These are phyloP conservation scores for Dolichotis patagonum DNA, from an alignment of 2,113 vertebrate genomes.

Conservation along the genomic window DNA sequence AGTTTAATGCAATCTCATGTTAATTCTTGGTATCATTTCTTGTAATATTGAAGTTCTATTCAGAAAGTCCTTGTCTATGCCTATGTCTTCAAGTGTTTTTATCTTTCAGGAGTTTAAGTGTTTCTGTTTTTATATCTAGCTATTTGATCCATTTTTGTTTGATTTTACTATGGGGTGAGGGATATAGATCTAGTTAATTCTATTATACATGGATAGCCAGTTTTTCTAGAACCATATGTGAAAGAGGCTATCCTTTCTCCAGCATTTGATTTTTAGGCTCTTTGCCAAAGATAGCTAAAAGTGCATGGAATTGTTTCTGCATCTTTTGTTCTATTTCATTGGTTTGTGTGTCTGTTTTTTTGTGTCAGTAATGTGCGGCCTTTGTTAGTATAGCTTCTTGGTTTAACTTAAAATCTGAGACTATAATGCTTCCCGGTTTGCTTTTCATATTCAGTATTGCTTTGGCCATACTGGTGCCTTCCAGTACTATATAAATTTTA, in stretches of 20 bases:
- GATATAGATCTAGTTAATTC: neutral
- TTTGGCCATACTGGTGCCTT: neutral
- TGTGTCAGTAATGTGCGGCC: neutral
- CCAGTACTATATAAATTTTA: neutral
- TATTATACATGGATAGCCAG: neutral
- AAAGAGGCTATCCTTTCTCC: neutral
- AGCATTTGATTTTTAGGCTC: neutral
- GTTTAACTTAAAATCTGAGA: neutral
- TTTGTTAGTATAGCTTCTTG: neutral
- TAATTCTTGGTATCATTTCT: neutral
- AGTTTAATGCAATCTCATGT: neutral
- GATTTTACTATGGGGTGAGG: neutral
- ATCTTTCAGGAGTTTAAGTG: neutral
- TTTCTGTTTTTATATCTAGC: neutral
- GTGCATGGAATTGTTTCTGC: neutral
- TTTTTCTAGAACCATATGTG: neutral
- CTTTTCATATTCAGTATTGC: neutral
- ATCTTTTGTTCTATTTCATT: neutral
- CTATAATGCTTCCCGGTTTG: neutral
- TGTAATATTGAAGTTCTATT: neutral
- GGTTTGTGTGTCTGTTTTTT: neutral
- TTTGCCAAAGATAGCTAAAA: neutral
- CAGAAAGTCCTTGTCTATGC: neutral
- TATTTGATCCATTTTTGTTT: neutral
- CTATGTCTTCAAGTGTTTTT: neutral